Base-by-base conservation (phyloP, 2,797 vertebrate species). In the Nyctalus aviator region DNA sequence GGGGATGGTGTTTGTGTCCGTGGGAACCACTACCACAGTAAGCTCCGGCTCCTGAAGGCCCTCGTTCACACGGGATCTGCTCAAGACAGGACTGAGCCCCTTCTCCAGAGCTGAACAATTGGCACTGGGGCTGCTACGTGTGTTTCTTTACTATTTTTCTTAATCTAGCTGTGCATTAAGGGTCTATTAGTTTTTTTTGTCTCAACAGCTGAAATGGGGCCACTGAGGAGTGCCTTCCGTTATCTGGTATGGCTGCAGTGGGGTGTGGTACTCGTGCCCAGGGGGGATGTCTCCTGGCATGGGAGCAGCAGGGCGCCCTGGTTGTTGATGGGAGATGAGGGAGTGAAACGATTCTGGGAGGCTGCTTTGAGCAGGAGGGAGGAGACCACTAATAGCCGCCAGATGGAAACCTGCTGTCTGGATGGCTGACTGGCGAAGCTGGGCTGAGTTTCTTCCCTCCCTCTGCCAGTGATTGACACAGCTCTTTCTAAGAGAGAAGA, bases 151-250 rank as follows among this genome's bases (percentile, higher is more conserved):
- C 37, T 90, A 71, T n/a, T n/a, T 85, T 85, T 90, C 85, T 75
- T 59, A 95, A 81, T 73, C 10, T 79, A 48, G 86, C 88, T 44
- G 5, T 41, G 73, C 75, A 87, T 85, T 93, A 86, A 95, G 59
- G 77, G 68, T 81, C 75, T 84, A 0, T 77, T 78, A 86, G 84
- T 95, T 69, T 84, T 59, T 44, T 44, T 2, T 46, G 83, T 93
- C 86, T 92, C 86, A 59, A 73, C 8, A 66, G 88, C 94, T 76
- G 78, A 88, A 57, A 41, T 64, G 76, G 76, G 92, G 85, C 35
- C 5, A 3, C 92, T 66, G 8, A 50, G 84, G 90, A 88, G 94
- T 96, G 96, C 94, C 91, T 96, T 96, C 88, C 17, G 59, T 82
- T 82, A 32, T 9, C 79, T 82, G 46, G 27, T 18, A 3, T 50